Evolutionary conservation across 2,797 vertebrate genomes (phyloP), one percentile per base, ranked within the genome.

Genomic region (Chaenodraco wilsoni): DNA sequence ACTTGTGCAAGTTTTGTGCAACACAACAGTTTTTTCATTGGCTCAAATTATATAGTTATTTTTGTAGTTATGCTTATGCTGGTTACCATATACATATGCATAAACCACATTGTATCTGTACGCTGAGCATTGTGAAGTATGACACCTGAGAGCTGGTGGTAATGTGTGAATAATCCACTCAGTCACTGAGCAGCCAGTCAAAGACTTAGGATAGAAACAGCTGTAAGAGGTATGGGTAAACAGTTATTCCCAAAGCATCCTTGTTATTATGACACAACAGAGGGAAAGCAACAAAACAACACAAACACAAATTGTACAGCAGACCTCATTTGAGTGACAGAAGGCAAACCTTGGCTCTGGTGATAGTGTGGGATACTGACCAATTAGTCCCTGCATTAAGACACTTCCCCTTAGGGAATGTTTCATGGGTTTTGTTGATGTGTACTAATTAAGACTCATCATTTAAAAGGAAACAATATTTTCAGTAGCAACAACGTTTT

Each of bases 91-190:
- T 5, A n/a, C n/a, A n/a, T n/a, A n/a, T n/a, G n/a, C 43, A 46
- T 37, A 9, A 41, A 21, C 61, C 65, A 27, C 57, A 50, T 8
- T 21, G 69, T 66, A 44, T 56, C 58, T 72, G 50, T n/a, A 15
- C 9, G 48, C 64, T 63, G 72, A 68, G 55, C 54, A 62, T 23
- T 56, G 71, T 58, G 44, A 9, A 62, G 62, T 67, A 51, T 60
- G 79, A 79, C 84, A 89, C 90, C 91, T 93, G 92, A 93, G 89
- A 88, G 85, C 81, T 84, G 88, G 72, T 78, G 84, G 69, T 71
- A 56, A 74, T 27, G 52, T 55, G 62, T 54, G 62, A 83, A 65
- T 51, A 49, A 76, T 65, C 62, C 52, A 65, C 45, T 46, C 63
- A 14, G 63, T 69, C 56, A 64, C 50, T 57, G 52, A 79, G 14